Evolutionary conservation across 1,140 invertebrate genomes (phyloP).

Genomic region (Trichogramma pretiosum): DNA sequence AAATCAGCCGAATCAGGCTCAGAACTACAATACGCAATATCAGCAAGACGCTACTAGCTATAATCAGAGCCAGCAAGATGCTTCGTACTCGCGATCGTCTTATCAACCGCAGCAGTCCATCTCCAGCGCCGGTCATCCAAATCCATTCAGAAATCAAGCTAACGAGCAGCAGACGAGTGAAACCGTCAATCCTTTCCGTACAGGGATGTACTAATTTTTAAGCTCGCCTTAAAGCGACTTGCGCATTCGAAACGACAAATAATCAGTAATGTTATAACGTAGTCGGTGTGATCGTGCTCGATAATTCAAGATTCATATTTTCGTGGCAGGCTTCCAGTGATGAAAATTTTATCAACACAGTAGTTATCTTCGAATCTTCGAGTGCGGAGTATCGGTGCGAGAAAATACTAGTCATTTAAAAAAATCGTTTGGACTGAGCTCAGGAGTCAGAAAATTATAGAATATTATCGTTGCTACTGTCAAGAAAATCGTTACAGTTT

Average conservation of each 20-base stretch:
- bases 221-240: no score
- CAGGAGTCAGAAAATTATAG: no score
- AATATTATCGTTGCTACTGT: no score
- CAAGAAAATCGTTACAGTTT: no score
- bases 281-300: constrained; percentile 19
- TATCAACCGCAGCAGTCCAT: constrained; percentile 26
- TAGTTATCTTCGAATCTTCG: no score
- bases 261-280: no score
- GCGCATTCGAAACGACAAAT: no score
- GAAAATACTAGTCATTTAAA: no score
- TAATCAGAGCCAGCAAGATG: constrained; percentile 30
- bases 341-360: no score
- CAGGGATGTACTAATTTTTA: constrained; percentile 42
- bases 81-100: constrained; percentile 23
- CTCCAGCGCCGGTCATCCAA: constrained; percentile 31
- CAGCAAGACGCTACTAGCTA: constrained; percentile 41
- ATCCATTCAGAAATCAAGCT: constrained; percentile 49
- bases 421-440: no score
- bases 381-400: no score
- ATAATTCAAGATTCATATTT: constrained; percentile 24
- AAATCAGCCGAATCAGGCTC: constrained; percentile 27
- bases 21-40: constrained; percentile 21
- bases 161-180: constrained; percentile 35
- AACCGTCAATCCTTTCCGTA: constrained; percentile 51
- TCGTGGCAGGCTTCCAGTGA: constrained; percentile 39